These are phyloP conservation scores for Alentia gelatinosa DNA, from an alignment of 2,888 invertebrate genomes.

Conservation along the genomic window DNA sequence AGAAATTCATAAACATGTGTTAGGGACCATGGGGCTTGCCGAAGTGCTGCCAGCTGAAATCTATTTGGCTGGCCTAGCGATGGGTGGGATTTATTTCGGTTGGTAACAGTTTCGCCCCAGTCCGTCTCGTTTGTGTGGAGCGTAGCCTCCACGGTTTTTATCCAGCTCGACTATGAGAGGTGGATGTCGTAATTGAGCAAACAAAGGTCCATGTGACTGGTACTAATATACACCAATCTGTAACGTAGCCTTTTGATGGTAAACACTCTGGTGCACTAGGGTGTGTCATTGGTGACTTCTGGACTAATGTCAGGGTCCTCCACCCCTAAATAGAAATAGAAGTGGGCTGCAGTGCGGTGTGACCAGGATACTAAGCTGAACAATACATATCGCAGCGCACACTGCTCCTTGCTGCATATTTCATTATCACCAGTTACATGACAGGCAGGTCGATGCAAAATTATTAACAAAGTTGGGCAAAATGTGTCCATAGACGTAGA, in stretches of 20 bases:
- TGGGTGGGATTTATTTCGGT: background rate
- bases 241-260: background rate
- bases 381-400: background rate
- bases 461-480: slow-evolving; percentile 22
- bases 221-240: background rate
- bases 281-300: background rate
- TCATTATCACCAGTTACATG: background rate
- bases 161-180: background rate
- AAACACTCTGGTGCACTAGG: background rate
- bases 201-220: background rate
- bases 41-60: background rate
- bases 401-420: background rate
- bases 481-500: background rate
- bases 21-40: background rate
- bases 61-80: background rate
- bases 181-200: background rate
- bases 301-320: too few relatives aligned
- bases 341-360: background rate
- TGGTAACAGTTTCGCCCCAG: background rate
- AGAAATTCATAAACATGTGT: slow-evolving; percentile 21
- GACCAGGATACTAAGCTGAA: background rate
- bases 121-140: background rate
- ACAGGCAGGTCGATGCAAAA: slow-evolving; percentile 17
- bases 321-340: background rate
- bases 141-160: background rate